Evolutionary conservation across 2,888 invertebrate species (phyloP).

Genomic region (Mimachlamys varia): DNA sequence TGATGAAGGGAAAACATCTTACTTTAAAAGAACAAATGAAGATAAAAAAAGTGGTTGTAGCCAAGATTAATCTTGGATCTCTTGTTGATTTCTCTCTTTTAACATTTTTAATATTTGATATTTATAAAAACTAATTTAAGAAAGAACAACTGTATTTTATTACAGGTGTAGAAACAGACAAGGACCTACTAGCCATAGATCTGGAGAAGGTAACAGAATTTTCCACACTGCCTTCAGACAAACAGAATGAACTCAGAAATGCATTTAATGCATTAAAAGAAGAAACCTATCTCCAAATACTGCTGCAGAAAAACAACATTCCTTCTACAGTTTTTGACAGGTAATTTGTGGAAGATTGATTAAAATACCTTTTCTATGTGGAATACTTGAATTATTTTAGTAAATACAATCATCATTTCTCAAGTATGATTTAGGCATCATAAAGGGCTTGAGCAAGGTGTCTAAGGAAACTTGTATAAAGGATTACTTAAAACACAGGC

Average conservation of each 20-base stretch:
- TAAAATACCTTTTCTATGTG: neutral
- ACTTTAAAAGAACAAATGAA: too few relatives aligned
- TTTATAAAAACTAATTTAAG: neutral
- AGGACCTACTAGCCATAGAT: neutral
- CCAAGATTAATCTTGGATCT: too few relatives aligned
- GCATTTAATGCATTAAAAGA: conserved; percentile 20
- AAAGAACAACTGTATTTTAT: neutral
- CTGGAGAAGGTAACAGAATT: neutral
- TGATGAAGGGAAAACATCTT: too few relatives aligned
- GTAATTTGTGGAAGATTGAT: neutral
- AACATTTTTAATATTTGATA: too few relatives aligned
- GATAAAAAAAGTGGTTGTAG: too few relatives aligned
- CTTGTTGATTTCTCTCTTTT: too few relatives aligned
- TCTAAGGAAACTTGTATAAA: too few relatives aligned
- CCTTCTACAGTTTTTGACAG: neutral
- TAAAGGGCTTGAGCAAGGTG: too few relatives aligned
- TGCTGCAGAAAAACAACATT: neutral
- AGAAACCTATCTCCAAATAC: neutral
- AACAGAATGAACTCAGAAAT: neutral
- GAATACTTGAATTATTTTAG: too few relatives aligned
- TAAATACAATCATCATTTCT: too few relatives aligned
- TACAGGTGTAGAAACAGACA: neutral
- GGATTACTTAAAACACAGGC: too few relatives aligned
- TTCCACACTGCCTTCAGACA: neutral
- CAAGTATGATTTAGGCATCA: too few relatives aligned